Percentiles rank a stretch among this genome's conserved stretches.
These are phyloP conservation scores for Montipora cactus DNA, from an alignment of 64 coral and sea anemone species.

Conservation along the genomic window DNA sequence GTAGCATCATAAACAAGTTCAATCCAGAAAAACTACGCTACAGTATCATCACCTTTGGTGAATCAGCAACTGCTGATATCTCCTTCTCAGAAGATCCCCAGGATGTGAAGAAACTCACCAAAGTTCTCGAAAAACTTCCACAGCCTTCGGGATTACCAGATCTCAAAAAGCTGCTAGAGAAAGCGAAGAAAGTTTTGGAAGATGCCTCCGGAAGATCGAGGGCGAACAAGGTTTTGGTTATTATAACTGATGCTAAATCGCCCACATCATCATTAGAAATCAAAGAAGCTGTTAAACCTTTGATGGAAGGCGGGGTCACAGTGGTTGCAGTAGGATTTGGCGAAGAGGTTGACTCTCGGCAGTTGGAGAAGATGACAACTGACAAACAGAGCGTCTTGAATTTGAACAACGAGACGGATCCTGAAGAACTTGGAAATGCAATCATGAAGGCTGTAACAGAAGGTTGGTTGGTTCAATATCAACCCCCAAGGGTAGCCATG, in stretches of 20 bases:
- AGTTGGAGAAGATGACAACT: slow-evolving; percentile 24
- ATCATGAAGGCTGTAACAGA: slow-evolving; percentile 62
- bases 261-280: slow-evolving; percentile 2
- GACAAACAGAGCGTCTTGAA: slow-evolving; percentile 36
- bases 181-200: slow-evolving; percentile 65
- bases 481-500: too few species aligned
- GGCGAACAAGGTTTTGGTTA: too few species aligned
- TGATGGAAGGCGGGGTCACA: slow-evolving; percentile 44
- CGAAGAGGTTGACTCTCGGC: slow-evolving; percentile 11
- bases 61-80: not conserved
- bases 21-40: slow-evolving; percentile 50
- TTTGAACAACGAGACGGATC: slow-evolving; percentile 30
- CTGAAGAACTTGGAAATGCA: slow-evolving; percentile 57
- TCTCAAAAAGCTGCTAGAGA: slow-evolving; percentile 30
- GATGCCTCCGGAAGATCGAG: not conserved
- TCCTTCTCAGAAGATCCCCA: slow-evolving; percentile 30
- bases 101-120: slow-evolving; percentile 21
- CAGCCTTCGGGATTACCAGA: slow-evolving; percentile 24
- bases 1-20: slow-evolving; percentile 50
- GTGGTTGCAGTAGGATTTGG: slow-evolving; percentile 64
- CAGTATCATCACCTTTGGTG: slow-evolving; percentile 69
- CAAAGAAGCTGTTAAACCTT: slow-evolving; percentile 35
- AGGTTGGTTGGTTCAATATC: slow-evolving; percentile 41
- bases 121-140: slow-evolving; percentile 10
- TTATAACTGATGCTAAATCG: slow-evolving; percentile 70